These are phyloP conservation scores for Dicentrarchus labrax DNA, from an alignment of 2,113 vertebrate genomes.

Conservation along the genomic window DNA sequence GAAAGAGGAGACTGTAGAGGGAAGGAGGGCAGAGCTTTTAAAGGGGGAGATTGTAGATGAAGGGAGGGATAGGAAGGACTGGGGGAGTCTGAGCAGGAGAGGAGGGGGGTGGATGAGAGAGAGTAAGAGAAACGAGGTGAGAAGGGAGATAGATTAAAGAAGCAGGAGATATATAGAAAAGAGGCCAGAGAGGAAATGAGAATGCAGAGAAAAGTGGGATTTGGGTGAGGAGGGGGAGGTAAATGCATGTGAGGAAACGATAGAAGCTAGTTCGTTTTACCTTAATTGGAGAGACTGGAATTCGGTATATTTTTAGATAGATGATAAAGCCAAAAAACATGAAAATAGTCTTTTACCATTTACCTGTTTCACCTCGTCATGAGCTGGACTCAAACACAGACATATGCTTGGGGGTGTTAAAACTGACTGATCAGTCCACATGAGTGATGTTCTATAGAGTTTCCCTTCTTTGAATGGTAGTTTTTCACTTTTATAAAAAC, in stretches of 20 bases:
- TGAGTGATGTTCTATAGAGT: neutral
- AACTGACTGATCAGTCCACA: neutral
- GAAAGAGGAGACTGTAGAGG: neutral
- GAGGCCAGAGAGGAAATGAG: constrained; percentile 52
- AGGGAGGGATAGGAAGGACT: neutral
- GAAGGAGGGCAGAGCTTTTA: constrained; percentile 18
- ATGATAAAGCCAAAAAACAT: constrained; percentile 24
- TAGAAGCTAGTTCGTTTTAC: constrained; percentile 34
- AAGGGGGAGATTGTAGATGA: constrained; percentile 8
- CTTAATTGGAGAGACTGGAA: constrained; percentile 48
- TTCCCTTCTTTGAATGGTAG: neutral
- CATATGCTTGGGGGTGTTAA: neutral
- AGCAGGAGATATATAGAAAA: constrained; percentile 53
- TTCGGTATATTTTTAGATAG: constrained; percentile 52
- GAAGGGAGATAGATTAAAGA: constrained; percentile 57
- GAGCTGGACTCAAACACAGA: constrained; percentile 14
- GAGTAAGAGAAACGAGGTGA: constrained; percentile 49
- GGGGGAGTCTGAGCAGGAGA: neutral
- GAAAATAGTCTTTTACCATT: constrained; percentile 30
- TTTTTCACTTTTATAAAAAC: neutral
- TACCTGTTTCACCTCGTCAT: constrained; percentile 16
- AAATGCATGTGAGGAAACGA: constrained; percentile 9
- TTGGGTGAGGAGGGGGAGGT: constrained; percentile 12
- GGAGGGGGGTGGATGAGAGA: constrained; percentile 1
- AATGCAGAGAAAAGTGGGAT: constrained; percentile 35